Conservation (phyloP, 2,888 invertebrate genomes). For the Cartodere bifasciata region DNA sequence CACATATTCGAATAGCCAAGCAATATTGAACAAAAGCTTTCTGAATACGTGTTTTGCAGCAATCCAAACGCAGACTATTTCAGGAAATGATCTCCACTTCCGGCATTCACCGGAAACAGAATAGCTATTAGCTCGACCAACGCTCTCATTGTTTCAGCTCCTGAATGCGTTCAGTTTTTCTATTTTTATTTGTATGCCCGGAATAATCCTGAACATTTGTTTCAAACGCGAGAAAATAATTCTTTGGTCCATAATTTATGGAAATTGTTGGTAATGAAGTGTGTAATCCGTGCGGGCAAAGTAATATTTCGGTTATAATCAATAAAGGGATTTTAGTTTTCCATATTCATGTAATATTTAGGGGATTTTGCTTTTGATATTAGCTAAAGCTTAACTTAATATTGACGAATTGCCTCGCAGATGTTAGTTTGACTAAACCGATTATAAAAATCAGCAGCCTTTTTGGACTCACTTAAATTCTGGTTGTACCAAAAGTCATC, state of each 20-base stretch:
- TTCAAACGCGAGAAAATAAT: too few relatives aligned
- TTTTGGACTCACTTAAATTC: too few relatives aligned
- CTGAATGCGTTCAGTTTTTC: slow-evolving; percentile 10
- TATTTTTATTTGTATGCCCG: too few relatives aligned
- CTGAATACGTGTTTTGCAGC: too few relatives aligned
- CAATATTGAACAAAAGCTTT: too few relatives aligned
- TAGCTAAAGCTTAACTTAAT: slow-evolving; percentile 14
- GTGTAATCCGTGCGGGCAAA: too few relatives aligned
- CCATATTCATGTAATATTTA: slow-evolving; percentile 19
- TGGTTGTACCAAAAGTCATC: too few relatives aligned
- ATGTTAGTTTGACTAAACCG: slow-evolving; percentile 21
- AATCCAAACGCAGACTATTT: slow-evolving; percentile 10
- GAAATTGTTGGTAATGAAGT: too few relatives aligned
- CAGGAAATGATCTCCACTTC: slow-evolving; percentile 33
- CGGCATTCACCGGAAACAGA: slow-evolving; percentile 27
- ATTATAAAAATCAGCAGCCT: slow-evolving; percentile 20
- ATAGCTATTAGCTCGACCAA: slow-evolving; percentile 27
- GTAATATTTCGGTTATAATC: too few relatives aligned
- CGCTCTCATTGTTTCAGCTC: slow-evolving; percentile 21
- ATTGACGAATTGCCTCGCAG: slow-evolving; percentile 22
- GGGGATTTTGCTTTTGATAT: slow-evolving; percentile 7
- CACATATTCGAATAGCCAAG: too few relatives aligned
- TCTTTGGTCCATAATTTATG: too few relatives aligned
- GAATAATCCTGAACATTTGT: too few relatives aligned
- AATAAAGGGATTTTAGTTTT: slow-evolving; percentile 11